Conservation (phyloP, 2,888 invertebrate genomes). For the Melikaiella ostensackeni region DNA sequence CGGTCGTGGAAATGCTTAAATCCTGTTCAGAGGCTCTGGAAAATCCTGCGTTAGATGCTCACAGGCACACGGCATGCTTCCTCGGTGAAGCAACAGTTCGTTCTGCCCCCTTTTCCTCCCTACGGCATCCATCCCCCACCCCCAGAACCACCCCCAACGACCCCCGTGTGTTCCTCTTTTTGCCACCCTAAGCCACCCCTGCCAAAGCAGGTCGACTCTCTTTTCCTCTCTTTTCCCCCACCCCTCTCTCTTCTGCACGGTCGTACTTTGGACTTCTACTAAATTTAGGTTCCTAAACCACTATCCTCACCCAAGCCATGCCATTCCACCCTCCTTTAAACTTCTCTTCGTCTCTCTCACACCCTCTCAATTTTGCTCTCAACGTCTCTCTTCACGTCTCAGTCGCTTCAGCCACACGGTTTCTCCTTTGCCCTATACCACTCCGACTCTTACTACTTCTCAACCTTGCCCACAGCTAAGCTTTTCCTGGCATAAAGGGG, state of each 20-base stretch:
- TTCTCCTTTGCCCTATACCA: constrained; percentile 39
- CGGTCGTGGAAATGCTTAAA: constrained; percentile 57
- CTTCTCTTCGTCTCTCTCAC: constrained; percentile 33
- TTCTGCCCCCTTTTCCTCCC: constrained; percentile 58
- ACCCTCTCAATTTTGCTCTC: constrained; percentile 20
- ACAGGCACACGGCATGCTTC: constrained; percentile 55
- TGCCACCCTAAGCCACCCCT: constrained; percentile 63
- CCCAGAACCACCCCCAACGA: constrained; percentile 35
- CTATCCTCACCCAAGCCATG: neutral
- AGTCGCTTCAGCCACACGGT: constrained; percentile 28
- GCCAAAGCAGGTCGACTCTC: constrained; percentile 48
- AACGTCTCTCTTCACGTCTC: constrained; percentile 35
- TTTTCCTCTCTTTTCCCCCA: neutral
- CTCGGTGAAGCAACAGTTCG: constrained; percentile 75
- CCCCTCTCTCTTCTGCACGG: constrained; percentile 41
- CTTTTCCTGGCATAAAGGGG: constrained; percentile 56
- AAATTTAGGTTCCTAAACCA: constrained; percentile 58
- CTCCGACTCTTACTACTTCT: constrained; percentile 38
- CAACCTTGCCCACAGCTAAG: constrained; percentile 50
- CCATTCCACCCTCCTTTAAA: neutral
- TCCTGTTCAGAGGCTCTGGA: constrained; percentile 65
- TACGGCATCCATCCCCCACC: constrained; percentile 44
- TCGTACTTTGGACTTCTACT: constrained; percentile 41
- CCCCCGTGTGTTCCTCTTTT: constrained; percentile 54
- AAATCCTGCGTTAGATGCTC: constrained; percentile 65